These are phyloP conservation scores for Drosophila lacteicornis DNA, from an alignment of 1,140 invertebrate species.

Conservation along the genomic window DNA sequence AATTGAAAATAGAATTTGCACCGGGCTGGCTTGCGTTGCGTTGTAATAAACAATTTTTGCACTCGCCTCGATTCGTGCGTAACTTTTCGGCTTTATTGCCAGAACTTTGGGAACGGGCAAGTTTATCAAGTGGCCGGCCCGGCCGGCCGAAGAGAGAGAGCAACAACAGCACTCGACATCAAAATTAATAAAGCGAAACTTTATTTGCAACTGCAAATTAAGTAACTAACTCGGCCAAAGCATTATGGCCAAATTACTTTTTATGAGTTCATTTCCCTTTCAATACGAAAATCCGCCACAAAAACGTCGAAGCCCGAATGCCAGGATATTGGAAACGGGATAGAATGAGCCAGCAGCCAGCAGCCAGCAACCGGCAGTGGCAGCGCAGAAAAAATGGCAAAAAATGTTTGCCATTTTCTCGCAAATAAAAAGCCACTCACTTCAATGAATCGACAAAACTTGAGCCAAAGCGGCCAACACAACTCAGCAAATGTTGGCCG, in stretches of 20 bases:
- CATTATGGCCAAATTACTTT: conserved; percentile 82
- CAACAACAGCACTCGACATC: conserved; percentile 60
- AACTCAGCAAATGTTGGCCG: conserved; percentile 52
- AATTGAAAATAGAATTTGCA: conserved; percentile 54
- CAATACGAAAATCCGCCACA: conserved; percentile 60
- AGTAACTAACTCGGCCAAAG: conserved; percentile 80
- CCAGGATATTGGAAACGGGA: conserved; percentile 29
- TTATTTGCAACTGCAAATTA: conserved; percentile 84
- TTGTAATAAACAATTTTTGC: conserved; percentile 46
- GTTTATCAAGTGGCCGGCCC: conserved; percentile 64
- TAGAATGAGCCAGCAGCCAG: conserved; percentile 37
- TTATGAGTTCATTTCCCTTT: conserved; percentile 82
- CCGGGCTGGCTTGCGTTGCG: conserved; percentile 16
- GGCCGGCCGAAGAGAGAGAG: conserved; percentile 8
- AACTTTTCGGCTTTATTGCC: conserved; percentile 67
- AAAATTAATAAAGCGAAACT: conserved; percentile 83
- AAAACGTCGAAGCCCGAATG: conserved; percentile 39
- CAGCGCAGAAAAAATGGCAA: conserved; percentile 42
- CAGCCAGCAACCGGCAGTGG: conserved; percentile 6
- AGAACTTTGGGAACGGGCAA: conserved; percentile 47
- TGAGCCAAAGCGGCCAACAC: conserved; percentile 49
- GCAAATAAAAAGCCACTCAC: conserved; percentile 82
- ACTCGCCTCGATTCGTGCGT: conserved; percentile 19
- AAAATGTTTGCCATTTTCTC: conserved; percentile 69
- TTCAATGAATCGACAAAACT: conserved; percentile 80